phyloP scores from a whole-genome alignment of 2,888 invertebrate species.

The Latrodectus elegans region DNA sequence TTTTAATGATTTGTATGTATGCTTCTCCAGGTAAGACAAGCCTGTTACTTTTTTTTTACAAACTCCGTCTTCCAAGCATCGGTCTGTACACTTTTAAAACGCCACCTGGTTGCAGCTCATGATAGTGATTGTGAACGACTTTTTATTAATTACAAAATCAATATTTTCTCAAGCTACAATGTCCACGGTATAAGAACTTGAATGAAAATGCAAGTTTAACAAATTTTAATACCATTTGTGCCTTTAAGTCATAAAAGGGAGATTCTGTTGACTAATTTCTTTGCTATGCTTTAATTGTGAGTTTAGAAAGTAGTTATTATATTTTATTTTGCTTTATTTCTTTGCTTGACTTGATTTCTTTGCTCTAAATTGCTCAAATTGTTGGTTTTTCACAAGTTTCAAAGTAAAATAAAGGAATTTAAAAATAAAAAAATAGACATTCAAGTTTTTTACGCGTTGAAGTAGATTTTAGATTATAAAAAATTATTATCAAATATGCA shows the following conservation, averaged over 20 bases:
- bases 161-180: conserved; percentile 40
- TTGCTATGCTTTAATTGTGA: conserved; percentile 28
- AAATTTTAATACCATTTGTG: conserved; percentile 51
- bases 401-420: no score
- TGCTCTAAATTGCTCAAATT: neutral
- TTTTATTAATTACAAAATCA: conserved; percentile 68
- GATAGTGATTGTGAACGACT: conserved; percentile 30
- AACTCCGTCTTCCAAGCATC: conserved; percentile 20
- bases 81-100: conserved; percentile 33
- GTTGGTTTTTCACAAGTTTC: neutral
- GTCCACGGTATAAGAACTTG: conserved; percentile 35
- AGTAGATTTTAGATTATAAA: no score
- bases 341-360: neutral
- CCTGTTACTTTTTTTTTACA: conserved; percentile 3
- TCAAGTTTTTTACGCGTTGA: no score
- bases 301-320: neutral
- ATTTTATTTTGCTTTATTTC: neutral
- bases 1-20: conserved; percentile 11
- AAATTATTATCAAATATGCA: no score
- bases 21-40: conserved; percentile 10
- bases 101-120: conserved; percentile 52
- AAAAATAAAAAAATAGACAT: no score
- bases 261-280: neutral
- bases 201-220: conserved; percentile 48
- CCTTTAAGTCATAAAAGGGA: conserved; percentile 11